A percentile compares a stretch with the other conserved stretches of the same genome.
Conservation (phyloP, 2,113 vertebrate genomes). For the Gadus chalcogrammus region DNA sequence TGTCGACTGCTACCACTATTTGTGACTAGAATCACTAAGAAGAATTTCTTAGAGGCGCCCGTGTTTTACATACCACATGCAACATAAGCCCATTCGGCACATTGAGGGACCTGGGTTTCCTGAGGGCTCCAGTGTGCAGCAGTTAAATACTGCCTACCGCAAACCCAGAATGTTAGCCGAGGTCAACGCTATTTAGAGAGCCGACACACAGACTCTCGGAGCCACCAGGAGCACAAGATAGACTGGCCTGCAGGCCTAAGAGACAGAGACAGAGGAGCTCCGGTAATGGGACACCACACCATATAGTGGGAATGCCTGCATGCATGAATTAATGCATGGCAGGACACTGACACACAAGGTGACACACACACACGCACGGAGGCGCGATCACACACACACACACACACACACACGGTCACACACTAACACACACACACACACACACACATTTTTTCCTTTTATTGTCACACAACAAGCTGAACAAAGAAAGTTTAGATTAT, state of each 20-base stretch:
- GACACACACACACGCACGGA: too few relatives aligned
- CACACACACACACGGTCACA: slow-evolving; percentile 7
- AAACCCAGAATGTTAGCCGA: slow-evolving; percentile 56
- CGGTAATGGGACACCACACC: slow-evolving; percentile 57
- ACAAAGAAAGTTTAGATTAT: too few relatives aligned
- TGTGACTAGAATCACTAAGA: too few relatives aligned
- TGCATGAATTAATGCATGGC: slow-evolving; percentile 29
- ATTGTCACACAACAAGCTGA: too few relatives aligned
- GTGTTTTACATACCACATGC: too few relatives aligned
- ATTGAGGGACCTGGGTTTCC: slow-evolving; percentile 20
- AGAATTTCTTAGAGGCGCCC: too few relatives aligned
- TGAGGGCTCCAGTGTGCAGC: slow-evolving; percentile 17
- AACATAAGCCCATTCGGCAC: too few relatives aligned
- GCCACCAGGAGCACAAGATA: slow-evolving; percentile 45
- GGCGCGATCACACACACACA: too few relatives aligned
- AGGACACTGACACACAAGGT: slow-evolving; percentile 4
- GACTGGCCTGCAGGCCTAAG: slow-evolving; percentile 27
- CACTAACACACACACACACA: too few relatives aligned
- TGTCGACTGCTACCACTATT: too few relatives aligned
- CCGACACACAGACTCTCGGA: slow-evolving; percentile 72
- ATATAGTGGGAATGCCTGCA: slow-evolving; percentile 49
- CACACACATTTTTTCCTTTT: not conserved
- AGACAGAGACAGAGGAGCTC: slow-evolving; percentile 41
- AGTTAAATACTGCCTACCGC: slow-evolving; percentile 52
- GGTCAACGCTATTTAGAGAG: slow-evolving; percentile 75